These are phyloP conservation scores for Cheilosia urbana DNA, from an alignment of 2,888 invertebrate species.

Conservation along the genomic window DNA sequence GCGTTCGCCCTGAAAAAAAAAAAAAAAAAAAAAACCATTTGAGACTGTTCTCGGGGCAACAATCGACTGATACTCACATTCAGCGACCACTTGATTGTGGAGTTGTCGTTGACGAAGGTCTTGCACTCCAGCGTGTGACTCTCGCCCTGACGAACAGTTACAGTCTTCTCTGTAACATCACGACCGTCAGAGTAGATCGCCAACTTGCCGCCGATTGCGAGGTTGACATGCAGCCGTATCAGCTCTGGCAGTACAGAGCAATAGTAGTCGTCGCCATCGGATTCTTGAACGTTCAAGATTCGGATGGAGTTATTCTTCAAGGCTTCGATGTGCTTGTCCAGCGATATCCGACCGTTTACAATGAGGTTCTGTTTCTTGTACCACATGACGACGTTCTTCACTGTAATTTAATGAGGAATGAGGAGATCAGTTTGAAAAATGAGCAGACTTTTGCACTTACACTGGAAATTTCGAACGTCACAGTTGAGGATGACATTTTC, in stretches of 20 bases:
- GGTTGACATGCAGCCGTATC: constrained; percentile 77
- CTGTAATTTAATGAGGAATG: constrained; percentile 66
- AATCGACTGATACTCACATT: constrained; percentile 78
- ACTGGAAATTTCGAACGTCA: constrained; percentile 80
- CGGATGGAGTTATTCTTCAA: constrained; percentile 80
- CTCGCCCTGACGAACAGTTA: constrained; percentile 81
- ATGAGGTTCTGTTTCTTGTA: constrained; percentile 78
- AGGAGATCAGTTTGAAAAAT: background rate
- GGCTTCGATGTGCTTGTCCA: constrained; percentile 77
- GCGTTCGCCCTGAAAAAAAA: constrained; percentile 78
- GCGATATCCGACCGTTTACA: constrained; percentile 77
- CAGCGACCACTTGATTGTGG: constrained; percentile 81
- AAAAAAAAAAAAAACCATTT: background rate
- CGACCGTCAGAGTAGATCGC: constrained; percentile 80
- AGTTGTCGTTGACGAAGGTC: constrained; percentile 76
- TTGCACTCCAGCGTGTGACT: constrained; percentile 80
- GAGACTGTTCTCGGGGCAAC: background rate
- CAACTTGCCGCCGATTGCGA: constrained; percentile 79
- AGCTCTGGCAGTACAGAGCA: constrained; percentile 80
- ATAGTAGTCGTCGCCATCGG: constrained; percentile 80
- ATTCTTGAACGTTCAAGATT: constrained; percentile 77
- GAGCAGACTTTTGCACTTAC: constrained; percentile 75
- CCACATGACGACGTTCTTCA: constrained; percentile 80
- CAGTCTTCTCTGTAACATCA: constrained; percentile 80
- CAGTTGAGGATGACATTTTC: constrained; percentile 80